Base-by-base conservation (phyloP, 1,140 invertebrate genomes). In the Leptopilina boulardi region DNA sequence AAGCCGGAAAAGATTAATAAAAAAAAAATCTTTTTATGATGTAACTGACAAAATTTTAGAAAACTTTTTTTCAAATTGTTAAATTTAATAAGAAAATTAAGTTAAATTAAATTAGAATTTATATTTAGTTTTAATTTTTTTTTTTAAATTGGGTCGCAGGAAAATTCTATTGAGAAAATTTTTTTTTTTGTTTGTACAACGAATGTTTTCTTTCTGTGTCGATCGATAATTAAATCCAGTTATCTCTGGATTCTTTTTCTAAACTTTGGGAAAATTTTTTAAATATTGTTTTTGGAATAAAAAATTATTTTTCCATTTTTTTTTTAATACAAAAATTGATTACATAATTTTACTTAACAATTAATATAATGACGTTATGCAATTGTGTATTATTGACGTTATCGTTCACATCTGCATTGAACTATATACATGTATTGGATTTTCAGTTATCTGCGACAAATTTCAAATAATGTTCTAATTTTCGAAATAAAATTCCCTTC, bases 201-300 rank as follows among this genome's bases (percentile, higher is more conserved):
- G 8, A 9, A 23, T n/a, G 54, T 59, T 59, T 59, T 3, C 54
- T 59, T 59, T 59, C 21, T 23, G 19, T 59, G 21, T 51, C 26
- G 59, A n/a, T 66, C 26, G 59, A 66, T 66, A 66, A 66, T 3
- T 66, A 23, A 30, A 66, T 66, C 59, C 59, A 66, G 59, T 66
- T 66, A 66, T 66, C 26, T 66, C 59, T 66, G 23, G 13, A 66
- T 54, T 30, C 26, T 34, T 66, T 11, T 30, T n/a, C 59, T 66
- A 23, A 66, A 66, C 59, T 66, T n/a, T 66, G 59, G 59, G 26
- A 66, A 66, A n/a, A n/a, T n/a, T n/a, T n/a, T n/a, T n/a, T n/a
- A n/a, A n/a, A n/a, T n/a, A n/a, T n/a, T n/a, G n/a, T n/a, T n/a
- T n/a, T n/a, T n/a, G n/a, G n/a, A n/a, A n/a, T n/a, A n/a, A n/a